These are phyloP conservation scores for Polia nebulosa DNA, from an alignment of 2,888 invertebrate genomes.

Conservation along the genomic window DNA sequence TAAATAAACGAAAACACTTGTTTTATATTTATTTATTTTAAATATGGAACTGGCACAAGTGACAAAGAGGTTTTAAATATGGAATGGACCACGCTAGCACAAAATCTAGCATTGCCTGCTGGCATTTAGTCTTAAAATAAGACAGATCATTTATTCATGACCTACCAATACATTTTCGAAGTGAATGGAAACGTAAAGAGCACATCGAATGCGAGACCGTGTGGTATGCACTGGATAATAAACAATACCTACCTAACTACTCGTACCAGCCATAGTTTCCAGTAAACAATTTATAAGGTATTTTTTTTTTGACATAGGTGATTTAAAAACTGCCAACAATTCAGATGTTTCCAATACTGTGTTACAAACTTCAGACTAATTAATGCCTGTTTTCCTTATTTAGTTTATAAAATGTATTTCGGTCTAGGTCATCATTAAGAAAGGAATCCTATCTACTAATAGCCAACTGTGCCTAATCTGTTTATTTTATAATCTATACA, in stretches of 20 bases:
- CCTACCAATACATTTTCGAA: conserved; percentile 27
- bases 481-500: no score
- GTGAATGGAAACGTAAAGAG: conserved; percentile 49
- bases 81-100: not conserved
- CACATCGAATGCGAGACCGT: conserved; percentile 31
- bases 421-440: conserved; percentile 38
- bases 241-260: conserved; percentile 25
- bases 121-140: conserved; percentile 27
- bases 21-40: not conserved
- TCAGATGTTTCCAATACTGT: not conserved
- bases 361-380: not conserved
- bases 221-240: conserved; percentile 36
- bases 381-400: conserved; percentile 11
- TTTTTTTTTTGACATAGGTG: conserved; percentile 14
- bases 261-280: conserved; percentile 1
- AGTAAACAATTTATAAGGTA: conserved; percentile 12
- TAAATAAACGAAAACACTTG: not conserved
- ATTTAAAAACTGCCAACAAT: conserved; percentile 10
- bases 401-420: conserved; percentile 8
- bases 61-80: not conserved
- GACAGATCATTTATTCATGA: not conserved
- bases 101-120: conserved; percentile 3
- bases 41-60: no score
- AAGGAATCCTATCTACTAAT: not conserved
- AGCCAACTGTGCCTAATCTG: not conserved